Percentiles rank a stretch among this genome's conserved stretches.
These are phyloP conservation scores for Caenorhabditis doughertyi DNA, from an alignment of 2,888 invertebrate genomes.

Conservation along the genomic window DNA sequence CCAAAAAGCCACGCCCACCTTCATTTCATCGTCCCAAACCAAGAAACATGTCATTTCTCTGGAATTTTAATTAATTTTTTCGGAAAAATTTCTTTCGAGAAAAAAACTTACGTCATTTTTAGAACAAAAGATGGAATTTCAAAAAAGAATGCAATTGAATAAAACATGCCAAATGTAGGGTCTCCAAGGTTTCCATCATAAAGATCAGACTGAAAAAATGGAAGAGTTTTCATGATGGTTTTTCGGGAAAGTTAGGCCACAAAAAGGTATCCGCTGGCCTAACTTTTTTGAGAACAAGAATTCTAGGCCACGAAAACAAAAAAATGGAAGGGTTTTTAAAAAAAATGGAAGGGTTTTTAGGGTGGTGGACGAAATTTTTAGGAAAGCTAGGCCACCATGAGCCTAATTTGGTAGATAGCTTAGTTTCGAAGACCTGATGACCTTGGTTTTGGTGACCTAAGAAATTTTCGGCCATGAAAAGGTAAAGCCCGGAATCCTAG, in stretches of 20 bases:
- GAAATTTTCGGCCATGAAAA: too few relatives aligned
- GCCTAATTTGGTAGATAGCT: too few relatives aligned
- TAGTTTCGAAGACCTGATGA: too few relatives aligned
- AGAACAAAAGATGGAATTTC: slow-evolving; percentile 64
- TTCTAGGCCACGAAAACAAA: too few relatives aligned
- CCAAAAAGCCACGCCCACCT: slow-evolving; percentile 17
- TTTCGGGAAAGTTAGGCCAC: neutral
- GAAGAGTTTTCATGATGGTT: neutral
- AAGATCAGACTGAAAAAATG: slow-evolving; percentile 14
- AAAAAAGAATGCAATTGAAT: slow-evolving; percentile 64
- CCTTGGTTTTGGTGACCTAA: too few relatives aligned
- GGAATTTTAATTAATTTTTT: slow-evolving; percentile 22
- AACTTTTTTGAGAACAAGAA: too few relatives aligned
- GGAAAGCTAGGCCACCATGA: too few relatives aligned
- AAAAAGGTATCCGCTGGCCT: too few relatives aligned
- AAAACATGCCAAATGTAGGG: slow-evolving; percentile 63
- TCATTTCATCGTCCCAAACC: slow-evolving; percentile 69
- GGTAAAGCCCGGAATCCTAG: too few relatives aligned
- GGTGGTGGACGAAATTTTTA: too few relatives aligned
- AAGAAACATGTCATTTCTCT: slow-evolving; percentile 68
- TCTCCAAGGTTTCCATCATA: slow-evolving; percentile 69
- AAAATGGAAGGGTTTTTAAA: too few relatives aligned
- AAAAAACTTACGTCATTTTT: slow-evolving; percentile 55
- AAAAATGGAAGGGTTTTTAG: too few relatives aligned
- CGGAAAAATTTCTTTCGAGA: neutral